Conservation (phyloP, 2,888 invertebrate species). For the Acleris emargana region DNA sequence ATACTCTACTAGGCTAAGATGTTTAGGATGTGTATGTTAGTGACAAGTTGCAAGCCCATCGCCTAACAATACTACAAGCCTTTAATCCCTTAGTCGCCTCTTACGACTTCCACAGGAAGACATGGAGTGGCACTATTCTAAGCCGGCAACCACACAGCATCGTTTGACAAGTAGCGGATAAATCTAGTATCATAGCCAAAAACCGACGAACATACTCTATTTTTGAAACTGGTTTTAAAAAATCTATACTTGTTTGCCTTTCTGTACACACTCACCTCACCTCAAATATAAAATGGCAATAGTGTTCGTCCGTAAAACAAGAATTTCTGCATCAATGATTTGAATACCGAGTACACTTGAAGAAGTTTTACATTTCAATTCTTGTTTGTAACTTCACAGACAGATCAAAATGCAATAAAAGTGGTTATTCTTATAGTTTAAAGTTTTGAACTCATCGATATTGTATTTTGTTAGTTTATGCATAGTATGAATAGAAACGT, state of each 20-base stretch:
- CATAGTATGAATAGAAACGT: background rate
- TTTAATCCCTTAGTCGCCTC: no score
- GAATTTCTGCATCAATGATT: slow-evolving; percentile 18
- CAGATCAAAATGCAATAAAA: slow-evolving; percentile 33
- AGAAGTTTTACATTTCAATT: slow-evolving; percentile 36
- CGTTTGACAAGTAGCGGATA: no score
- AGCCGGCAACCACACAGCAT: no score
- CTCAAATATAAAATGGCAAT: slow-evolving; percentile 8
- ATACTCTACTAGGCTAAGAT: no score
- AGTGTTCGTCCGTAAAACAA: slow-evolving; percentile 1
- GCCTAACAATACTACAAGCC: no score
- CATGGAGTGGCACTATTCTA: no score
- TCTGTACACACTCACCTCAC: background rate
- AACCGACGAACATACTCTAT: no score
- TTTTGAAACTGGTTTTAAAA: no score
- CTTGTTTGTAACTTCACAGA: slow-evolving; percentile 36
- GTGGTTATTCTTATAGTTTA: slow-evolving; percentile 25
- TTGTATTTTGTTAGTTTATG: slow-evolving; percentile 12
- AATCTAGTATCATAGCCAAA: no score
- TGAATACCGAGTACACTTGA: slow-evolving; percentile 31
- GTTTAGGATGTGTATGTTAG: no score
- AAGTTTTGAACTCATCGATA: background rate
- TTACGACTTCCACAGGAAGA: no score
- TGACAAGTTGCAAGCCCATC: no score
- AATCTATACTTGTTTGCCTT: background rate